Percentiles rank a stretch among this genome's conserved stretches.
Conservation (phyloP, 2,888 invertebrate genomes). For the Coelogynopora nodosa region DNA sequence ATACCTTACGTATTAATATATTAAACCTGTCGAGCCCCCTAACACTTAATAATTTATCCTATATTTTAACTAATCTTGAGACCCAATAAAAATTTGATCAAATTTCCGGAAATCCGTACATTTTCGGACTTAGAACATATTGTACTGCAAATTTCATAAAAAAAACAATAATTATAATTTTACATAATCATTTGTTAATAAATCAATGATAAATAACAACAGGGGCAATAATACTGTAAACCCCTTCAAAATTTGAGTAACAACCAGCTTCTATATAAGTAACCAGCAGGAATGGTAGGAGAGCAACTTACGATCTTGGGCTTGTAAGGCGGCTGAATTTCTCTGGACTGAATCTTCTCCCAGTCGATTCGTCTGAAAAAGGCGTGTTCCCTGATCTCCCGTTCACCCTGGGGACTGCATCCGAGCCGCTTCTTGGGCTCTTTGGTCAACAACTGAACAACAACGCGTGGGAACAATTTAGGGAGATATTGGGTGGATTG, state of each 20-base stretch:
- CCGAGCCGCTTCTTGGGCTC: conserved; percentile 89
- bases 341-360: conserved; percentile 89
- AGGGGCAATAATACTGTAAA: neutral
- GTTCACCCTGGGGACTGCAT: conserved; percentile 78
- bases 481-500: no score
- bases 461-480: no score
- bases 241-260: neutral
- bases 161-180: neutral
- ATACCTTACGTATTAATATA: no score
- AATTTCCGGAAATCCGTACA: no score
- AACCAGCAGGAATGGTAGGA: neutral
- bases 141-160: no score
- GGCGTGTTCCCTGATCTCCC: conserved; percentile 88
- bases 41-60: no score
- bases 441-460: conserved; percentile 81
- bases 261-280: no score
- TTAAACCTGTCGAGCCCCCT: no score
- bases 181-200: neutral
- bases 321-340: conserved; percentile 98
- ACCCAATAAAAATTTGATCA: no score
- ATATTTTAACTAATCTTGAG: no score
- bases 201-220: neutral
- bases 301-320: conserved; percentile 86
- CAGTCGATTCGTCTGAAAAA: conserved; percentile 98
- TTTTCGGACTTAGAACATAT: no score